phyloP scores from a whole-genome alignment of 2,888 invertebrate genomes.

The Diarsia brunnea region DNA sequence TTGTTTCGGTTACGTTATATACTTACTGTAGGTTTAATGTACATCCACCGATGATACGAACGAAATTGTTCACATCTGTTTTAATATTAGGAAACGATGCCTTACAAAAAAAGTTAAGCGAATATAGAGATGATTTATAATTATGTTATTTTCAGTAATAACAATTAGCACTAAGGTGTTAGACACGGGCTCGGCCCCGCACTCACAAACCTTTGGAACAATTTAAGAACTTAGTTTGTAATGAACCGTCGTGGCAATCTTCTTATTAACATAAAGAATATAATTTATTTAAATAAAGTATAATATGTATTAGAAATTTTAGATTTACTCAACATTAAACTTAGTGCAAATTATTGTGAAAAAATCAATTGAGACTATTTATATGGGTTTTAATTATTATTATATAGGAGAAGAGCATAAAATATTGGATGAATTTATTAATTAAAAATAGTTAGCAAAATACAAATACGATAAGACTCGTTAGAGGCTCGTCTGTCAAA shows the following conservation, averaged over 20 bases:
- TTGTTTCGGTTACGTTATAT: conserved; percentile 77
- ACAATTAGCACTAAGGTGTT: conserved; percentile 85
- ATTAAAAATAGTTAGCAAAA: conserved; percentile 91
- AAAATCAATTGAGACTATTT: conserved; percentile 90
- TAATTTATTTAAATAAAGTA: conserved; percentile 90
- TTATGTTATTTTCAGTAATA: conserved; percentile 90
- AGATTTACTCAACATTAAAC: conserved; percentile 90
- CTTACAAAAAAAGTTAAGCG: conserved; percentile 89
- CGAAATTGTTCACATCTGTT: conserved; percentile 85
- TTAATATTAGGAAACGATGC: conserved; percentile 89
- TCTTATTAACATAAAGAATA: conserved; percentile 89
- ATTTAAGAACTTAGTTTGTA: conserved; percentile 90
- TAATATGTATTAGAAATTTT: conserved; percentile 91
- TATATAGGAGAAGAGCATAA: conserved; percentile 88
- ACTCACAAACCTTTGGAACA: conserved; percentile 88
- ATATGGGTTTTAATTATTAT: conserved; percentile 91
- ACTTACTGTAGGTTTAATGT: conserved; percentile 85
- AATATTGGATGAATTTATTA: conserved; percentile 91
- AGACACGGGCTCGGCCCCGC: conserved; percentile 80
- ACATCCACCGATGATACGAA: conserved; percentile 88
- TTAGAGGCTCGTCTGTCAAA: conserved; percentile 89
- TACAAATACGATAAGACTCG: conserved; percentile 90
- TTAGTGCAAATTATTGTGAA: conserved; percentile 91
- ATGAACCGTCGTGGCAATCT: conserved; percentile 89
- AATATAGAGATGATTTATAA: conserved; percentile 89